These are phyloP conservation scores for Protobothrops mucrosquamatus DNA, from an alignment of 2,113 vertebrate species.

Conservation along the genomic window DNA sequence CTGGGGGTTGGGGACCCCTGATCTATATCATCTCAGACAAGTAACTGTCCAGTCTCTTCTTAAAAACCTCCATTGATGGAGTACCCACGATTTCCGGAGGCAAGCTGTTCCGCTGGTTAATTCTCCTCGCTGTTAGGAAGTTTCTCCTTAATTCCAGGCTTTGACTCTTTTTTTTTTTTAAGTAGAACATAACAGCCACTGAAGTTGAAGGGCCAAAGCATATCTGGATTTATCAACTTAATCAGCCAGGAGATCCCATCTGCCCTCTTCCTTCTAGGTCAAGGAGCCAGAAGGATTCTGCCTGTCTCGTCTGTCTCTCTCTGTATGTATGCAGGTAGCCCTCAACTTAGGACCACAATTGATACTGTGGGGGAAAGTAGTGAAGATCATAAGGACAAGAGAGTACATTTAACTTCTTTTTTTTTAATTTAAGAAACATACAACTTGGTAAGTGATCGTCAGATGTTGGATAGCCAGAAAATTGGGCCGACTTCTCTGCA, in stretches of 20 bases:
- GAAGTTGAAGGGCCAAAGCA: conserved; percentile 61
- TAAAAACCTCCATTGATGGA: too few relatives aligned
- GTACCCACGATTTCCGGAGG: too few relatives aligned
- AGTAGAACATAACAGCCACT: conserved; percentile 46
- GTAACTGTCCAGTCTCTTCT: too few relatives aligned
- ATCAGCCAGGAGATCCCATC: conserved; percentile 49
- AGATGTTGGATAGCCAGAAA: conserved; percentile 11
- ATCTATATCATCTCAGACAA: too few relatives aligned
- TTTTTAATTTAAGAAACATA: not conserved
- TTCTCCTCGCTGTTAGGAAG: too few relatives aligned
- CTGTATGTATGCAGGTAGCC: too few relatives aligned
- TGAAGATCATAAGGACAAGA: too few relatives aligned
- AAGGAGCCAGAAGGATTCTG: conserved; percentile 27
- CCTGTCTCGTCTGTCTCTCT: too few relatives aligned
- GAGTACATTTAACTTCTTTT: not conserved
- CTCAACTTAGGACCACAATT: too few relatives aligned
- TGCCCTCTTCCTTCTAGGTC: conserved; percentile 22
- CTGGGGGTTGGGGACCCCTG: too few relatives aligned
- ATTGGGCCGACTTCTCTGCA: not conserved
- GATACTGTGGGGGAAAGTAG: not conserved
- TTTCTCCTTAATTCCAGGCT: too few relatives aligned
- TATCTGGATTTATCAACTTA: conserved; percentile 20
- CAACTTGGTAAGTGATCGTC: conserved; percentile 48
- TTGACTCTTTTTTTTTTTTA: conserved; percentile 32
- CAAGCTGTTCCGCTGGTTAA: too few relatives aligned